Evolutionary conservation across 2,113 vertebrate species (phyloP), one percentile per base, ranked within the genome.

Genomic region (Telmatochromis bifrenatus): DNA sequence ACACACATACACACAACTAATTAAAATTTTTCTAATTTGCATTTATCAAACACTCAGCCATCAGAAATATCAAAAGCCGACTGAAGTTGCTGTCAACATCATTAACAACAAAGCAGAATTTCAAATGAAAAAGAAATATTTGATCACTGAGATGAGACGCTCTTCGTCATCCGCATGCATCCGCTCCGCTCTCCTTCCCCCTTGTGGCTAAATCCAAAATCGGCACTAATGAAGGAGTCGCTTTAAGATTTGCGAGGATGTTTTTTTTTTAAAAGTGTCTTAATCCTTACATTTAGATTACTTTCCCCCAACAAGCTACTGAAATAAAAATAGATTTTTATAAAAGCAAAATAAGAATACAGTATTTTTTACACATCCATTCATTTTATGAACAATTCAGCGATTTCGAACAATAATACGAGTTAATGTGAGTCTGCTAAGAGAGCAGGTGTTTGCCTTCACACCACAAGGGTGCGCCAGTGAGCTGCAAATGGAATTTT

Each of bases 41-140:
- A 91, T 91, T 91, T 86, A 81, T 88, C 86, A 90, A 88, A 91
- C 79, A 83, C 55, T 86, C 84, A 39, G 56, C 84, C 87, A 73
- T 89, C 84, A 68, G 45, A 89, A 56, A 77, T 83, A 92, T 93
- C 91, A 91, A 58, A 86, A 75, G 58, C n/a, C 70, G 85, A 87
- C 53, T 93, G 90, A 94, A 92, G 91, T 90, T 82, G 55, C 77
- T 83, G 91, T 92, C 91, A 92, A 93, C 91, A 91, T 93, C 89
- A 93, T 94, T 92, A 94, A 92, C 92, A 91, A 86, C 86, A 93
- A 94, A 95, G 94, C 70, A 47, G 92, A 95, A 94, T 91, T 94
- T 89, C 51, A 92, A 91, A 95, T 91, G 88, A 88, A 87, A 88
- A 85, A 58, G 79, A 83, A 88, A 84, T 87, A 93, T 94, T 95